A percentile compares a stretch with the other conserved stretches of the same genome.
phyloP scores from a whole-genome alignment of 2,797 vertebrate species.

The Gymnocypris eckloni region DNA sequence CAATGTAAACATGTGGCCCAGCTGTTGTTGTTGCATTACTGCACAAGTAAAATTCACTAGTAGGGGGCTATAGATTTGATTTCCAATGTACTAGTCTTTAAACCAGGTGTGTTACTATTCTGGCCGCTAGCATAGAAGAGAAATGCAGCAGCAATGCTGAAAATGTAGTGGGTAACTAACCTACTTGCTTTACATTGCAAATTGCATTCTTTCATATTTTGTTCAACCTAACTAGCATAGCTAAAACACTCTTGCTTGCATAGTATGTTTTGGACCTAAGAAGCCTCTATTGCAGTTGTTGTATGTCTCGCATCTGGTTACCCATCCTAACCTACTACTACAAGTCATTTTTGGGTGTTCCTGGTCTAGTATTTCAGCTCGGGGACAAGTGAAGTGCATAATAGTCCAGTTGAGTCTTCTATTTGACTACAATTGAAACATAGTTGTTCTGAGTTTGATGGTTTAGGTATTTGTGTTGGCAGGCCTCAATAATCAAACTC shows the following conservation, averaged over 20 bases:
- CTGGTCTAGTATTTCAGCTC: constrained; percentile 1
- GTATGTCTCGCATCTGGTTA: not conserved
- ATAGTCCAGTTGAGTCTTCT: constrained; percentile 23
- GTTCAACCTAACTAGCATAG: not conserved
- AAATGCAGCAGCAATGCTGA: not conserved
- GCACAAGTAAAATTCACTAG: not conserved
- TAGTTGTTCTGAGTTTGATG: constrained; percentile 46
- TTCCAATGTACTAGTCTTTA: not conserved
- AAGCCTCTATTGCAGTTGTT: not conserved
- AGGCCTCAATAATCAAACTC: constrained; percentile 56
- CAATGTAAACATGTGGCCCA: constrained; percentile 10
- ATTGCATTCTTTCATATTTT: not conserved
- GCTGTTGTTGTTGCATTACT: not conserved
- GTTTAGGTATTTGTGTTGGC: constrained; percentile 48
- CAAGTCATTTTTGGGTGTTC: not conserved
- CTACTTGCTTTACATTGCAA: not conserved
- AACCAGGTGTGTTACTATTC: not conserved
- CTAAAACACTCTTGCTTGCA: not conserved
- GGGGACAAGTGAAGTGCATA: constrained; percentile 24
- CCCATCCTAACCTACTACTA: not conserved
- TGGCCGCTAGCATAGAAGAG: not conserved
- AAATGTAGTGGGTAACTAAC: not conserved
- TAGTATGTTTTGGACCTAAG: not conserved
- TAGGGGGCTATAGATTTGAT: not conserved
- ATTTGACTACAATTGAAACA: constrained; percentile 27